These are phyloP conservation scores for Poeciliopsis prolifica DNA, from an alignment of 2,113 vertebrate genomes.

Conservation along the genomic window DNA sequence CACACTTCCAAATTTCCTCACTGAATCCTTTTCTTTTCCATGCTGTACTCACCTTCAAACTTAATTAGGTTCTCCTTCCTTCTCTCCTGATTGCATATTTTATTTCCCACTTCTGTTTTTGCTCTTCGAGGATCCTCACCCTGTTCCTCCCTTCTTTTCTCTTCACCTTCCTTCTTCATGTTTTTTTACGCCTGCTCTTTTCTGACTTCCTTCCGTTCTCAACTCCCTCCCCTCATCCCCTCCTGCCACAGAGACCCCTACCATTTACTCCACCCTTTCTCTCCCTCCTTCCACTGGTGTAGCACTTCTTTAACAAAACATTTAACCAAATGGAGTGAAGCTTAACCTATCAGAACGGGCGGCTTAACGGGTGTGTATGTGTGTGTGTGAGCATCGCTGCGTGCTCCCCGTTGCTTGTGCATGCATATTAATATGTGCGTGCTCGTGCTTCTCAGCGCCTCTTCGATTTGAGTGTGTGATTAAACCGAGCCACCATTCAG, in stretches of 20 bases:
- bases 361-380: slow-evolving; percentile 39
- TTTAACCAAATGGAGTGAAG: slow-evolving; percentile 60
- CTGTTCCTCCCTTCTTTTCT: not conserved
- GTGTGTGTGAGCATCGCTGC: slow-evolving; percentile 10
- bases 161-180: not conserved
- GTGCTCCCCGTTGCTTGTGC: slow-evolving; percentile 32
- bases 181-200: slow-evolving; percentile 4
- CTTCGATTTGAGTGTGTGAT: slow-evolving; percentile 25
- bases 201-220: slow-evolving; percentile 1
- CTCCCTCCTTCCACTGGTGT: slow-evolving; percentile 26
- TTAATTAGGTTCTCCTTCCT: not conserved
- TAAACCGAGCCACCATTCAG: slow-evolving; percentile 42
- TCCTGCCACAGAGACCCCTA: slow-evolving; percentile 4
- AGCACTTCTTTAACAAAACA: slow-evolving; percentile 48
- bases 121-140: not conserved
- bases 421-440: slow-evolving; percentile 48
- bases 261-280: not conserved
- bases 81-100: not conserved
- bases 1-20: not conserved
- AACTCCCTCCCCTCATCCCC: not conserved
- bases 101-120: not conserved
- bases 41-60: not conserved
- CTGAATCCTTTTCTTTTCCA: not conserved
- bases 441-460: slow-evolving; percentile 23
- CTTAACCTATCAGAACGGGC: slow-evolving; percentile 47